phyloP scores from a whole-genome alignment of 53 echinoderm and acorn worm species.

The Holothuria leucospilota region DNA sequence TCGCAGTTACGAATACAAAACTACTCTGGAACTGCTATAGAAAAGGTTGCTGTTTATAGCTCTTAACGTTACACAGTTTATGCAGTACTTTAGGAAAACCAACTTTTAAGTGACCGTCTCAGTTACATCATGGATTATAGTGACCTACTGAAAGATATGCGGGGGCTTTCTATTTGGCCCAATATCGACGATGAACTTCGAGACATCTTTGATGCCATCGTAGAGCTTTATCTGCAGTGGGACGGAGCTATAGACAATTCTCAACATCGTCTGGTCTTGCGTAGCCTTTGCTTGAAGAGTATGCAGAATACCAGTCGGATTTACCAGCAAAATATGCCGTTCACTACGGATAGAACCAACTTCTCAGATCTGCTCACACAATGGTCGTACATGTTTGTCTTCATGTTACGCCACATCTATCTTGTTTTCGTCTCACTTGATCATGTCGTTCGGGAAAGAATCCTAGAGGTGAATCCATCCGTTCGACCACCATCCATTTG shows the following conservation, averaged over 20 bases:
- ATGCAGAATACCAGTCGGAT: neutral
- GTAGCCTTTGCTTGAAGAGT: neutral
- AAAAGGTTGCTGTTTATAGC: too few relatives aligned
- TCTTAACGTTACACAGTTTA: too few relatives aligned
- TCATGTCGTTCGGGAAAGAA: neutral
- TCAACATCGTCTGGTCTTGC: neutral
- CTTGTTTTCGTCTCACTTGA: constrained; percentile 14
- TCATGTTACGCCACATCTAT: constrained; percentile 30
- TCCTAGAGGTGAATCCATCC: neutral
- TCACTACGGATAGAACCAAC: neutral
- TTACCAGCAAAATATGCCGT: neutral
- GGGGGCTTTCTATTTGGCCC: neutral
- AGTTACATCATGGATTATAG: too few relatives aligned
- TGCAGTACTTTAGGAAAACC: too few relatives aligned
- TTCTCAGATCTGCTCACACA: neutral
- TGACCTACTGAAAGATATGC: too few relatives aligned
- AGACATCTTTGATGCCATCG: neutral
- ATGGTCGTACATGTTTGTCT: constrained; percentile 38
- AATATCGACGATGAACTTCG: neutral
- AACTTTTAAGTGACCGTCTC: too few relatives aligned
- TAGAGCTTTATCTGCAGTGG: neutral
- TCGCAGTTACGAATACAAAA: too few relatives aligned
- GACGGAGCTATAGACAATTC: neutral
- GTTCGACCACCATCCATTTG: neutral
- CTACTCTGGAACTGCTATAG: too few relatives aligned